Evolutionary conservation across 2,888 invertebrate species (phyloP).

Genomic region (Galerucella pusilla): DNA sequence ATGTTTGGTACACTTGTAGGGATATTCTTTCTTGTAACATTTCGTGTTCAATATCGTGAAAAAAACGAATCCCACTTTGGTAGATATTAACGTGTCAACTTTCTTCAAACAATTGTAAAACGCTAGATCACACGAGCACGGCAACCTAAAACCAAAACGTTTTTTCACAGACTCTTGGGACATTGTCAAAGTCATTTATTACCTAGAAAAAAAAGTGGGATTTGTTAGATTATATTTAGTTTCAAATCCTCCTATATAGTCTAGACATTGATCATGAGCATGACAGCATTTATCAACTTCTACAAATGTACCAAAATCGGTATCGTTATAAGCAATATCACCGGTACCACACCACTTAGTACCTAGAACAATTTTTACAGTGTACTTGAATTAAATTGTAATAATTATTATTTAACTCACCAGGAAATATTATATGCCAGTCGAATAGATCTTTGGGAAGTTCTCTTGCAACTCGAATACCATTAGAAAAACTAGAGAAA

Average conservation of each 20-base stretch:
- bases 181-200: conserved; percentile 11
- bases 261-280: conserved; percentile 77
- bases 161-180: background rate
- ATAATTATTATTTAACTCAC: background rate
- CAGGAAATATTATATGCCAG: conserved; percentile 1
- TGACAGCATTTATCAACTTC: conserved; percentile 80
- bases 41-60: conserved; percentile 70
- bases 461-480: background rate
- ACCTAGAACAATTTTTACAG: conserved; percentile 63
- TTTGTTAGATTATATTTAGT: conserved; percentile 59
- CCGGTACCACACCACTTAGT: conserved; percentile 88
- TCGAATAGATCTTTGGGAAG: background rate
- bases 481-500: background rate
- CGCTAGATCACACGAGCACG: conserved; percentile 68
- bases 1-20: conserved; percentile 58
- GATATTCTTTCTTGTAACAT: conserved; percentile 72
- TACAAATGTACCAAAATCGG: conserved; percentile 73
- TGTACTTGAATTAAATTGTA: background rate
- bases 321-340: conserved; percentile 70
- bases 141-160: conserved; percentile 61
- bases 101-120: conserved; percentile 67
- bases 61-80: conserved; percentile 68
- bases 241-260: conserved; percentile 65
- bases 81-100: conserved; percentile 61
- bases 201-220: conserved; percentile 58